Percentiles rank a stretch among this genome's conserved stretches.
These are phyloP conservation scores for Drosophila mayaguana DNA, from an alignment of 2,888 invertebrate species.

Conservation along the genomic window DNA sequence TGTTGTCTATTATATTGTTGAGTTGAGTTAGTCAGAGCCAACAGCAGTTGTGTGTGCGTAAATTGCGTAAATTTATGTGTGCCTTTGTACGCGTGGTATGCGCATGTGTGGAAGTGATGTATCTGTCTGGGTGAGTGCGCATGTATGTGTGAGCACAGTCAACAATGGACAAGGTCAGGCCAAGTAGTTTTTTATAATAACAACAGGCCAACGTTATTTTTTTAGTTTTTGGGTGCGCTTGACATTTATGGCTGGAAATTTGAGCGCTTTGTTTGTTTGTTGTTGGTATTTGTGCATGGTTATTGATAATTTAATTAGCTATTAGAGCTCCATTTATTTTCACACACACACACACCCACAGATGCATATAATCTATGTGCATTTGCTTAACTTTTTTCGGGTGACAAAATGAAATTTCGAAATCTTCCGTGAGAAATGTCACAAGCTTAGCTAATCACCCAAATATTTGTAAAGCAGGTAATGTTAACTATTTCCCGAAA, in stretches of 20 bases:
- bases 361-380: neutral
- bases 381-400: neutral
- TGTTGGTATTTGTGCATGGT: conserved; percentile 42
- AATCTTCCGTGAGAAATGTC: conserved; percentile 43
- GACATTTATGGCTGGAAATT: conserved; percentile 64
- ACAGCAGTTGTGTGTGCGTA: conserved; percentile 46
- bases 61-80: conserved; percentile 68
- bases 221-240: conserved; percentile 54
- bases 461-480: neutral
- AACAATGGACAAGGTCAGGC: conserved; percentile 79
- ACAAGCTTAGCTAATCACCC: conserved; percentile 19
- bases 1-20: conserved; percentile 34
- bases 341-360: neutral
- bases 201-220: conserved; percentile 51
- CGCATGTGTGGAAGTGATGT: neutral
- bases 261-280: conserved; percentile 41
- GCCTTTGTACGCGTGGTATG: conserved; percentile 15
- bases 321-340: conserved; percentile 59
- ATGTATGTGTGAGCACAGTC: conserved; percentile 56
- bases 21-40: conserved; percentile 64
- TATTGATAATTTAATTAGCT: conserved; percentile 73
- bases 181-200: conserved; percentile 74
- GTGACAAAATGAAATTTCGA: conserved; percentile 39
- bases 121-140: neutral
- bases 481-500: neutral